Percentiles rank a stretch among this genome's conserved stretches.
Conservation (phyloP, 2,797 vertebrate species). For the Synaphobranchus kaupii region DNA sequence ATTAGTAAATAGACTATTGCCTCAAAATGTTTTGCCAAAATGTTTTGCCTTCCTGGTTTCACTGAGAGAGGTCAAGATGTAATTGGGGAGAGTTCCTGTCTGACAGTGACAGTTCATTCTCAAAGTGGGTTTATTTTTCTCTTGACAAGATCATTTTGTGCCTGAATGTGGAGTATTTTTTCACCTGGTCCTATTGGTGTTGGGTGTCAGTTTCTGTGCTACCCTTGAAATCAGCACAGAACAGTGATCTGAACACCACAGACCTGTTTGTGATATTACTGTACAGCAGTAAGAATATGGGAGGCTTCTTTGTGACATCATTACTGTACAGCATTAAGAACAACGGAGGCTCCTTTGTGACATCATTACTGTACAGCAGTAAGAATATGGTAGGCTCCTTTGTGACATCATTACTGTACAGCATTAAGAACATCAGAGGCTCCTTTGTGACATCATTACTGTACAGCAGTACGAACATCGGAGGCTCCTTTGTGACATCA, state of each 20-base stretch:
- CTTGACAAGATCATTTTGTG: slow-evolving; percentile 6
- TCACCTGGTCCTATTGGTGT: neutral
- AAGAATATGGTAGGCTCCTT: neutral
- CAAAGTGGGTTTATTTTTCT: slow-evolving; percentile 18
- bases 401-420: too few species aligned
- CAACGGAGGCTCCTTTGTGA: too few species aligned
- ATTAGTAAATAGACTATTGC: slow-evolving; percentile 61
- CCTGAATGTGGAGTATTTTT: neutral
- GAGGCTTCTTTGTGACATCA: neutral
- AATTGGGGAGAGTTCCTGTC: neutral
- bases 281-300: too few species aligned
- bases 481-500: neutral
- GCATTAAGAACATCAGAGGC: too few species aligned
- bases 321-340: neutral
- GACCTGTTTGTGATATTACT: neutral
- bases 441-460: too few species aligned
- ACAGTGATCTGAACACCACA: neutral
- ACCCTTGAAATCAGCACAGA: neutral
- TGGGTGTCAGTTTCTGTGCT: neutral
- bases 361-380: neutral
- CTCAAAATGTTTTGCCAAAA: slow-evolving; percentile 43
- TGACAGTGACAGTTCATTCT: neutral
- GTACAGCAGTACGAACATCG: too few species aligned
- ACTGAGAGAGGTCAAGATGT: slow-evolving; percentile 25
- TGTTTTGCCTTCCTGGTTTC: slow-evolving; percentile 25